Percentiles rank a stretch among this genome's conserved stretches.
These are phyloP conservation scores for Loriculus beryllinus DNA, from an alignment of 2,797 vertebrate genomes.

Conservation along the genomic window DNA sequence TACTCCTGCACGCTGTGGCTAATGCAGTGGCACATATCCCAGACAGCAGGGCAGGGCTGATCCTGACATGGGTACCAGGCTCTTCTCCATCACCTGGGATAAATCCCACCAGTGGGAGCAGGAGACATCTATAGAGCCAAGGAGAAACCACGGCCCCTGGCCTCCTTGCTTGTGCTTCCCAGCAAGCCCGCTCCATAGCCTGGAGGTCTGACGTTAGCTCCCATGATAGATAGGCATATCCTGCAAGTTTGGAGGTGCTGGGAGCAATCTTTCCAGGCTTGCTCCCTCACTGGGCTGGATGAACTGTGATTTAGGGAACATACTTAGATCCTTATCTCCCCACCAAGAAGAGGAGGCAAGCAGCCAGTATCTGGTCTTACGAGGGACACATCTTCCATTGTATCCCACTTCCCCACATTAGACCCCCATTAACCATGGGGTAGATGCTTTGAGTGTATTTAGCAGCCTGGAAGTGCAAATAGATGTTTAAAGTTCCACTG, in stretches of 20 bases:
- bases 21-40: accelerated
- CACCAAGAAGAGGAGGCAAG: neutral
- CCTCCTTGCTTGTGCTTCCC: neutral
- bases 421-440: neutral
- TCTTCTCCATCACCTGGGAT: neutral
- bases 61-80: neutral
- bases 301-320: neutral
- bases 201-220: neutral
- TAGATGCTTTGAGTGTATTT: neutral
- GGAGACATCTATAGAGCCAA: neutral
- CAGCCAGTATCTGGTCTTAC: neutral
- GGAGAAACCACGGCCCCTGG: neutral
- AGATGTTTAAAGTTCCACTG: neutral
- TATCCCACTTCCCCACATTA: neutral
- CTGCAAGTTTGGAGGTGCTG: neutral
- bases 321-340: neutral
- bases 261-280: neutral
- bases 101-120: neutral
- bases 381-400: neutral
- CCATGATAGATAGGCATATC: neutral
- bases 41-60: neutral
- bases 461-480: neutral
- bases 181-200: neutral
- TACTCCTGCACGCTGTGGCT: neutral
- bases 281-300: neutral